A percentile compares a stretch with the other conserved stretches of the same genome.
Conservation (phyloP, 2,113 vertebrate genomes). For the Glareola pratincola region DNA sequence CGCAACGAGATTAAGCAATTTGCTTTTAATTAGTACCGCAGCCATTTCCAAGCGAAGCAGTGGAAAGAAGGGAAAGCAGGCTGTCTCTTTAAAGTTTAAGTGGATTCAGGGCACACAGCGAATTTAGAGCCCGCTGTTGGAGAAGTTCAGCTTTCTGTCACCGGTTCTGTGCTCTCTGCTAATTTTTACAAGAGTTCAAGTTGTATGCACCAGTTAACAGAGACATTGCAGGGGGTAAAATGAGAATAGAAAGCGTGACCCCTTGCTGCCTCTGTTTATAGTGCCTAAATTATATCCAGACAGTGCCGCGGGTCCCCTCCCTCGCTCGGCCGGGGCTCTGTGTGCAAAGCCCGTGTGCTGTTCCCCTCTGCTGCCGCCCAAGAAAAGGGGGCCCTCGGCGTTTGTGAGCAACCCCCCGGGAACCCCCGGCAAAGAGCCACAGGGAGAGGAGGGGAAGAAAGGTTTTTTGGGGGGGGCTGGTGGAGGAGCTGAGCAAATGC, state of each 20-base stretch:
- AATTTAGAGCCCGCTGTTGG: slow-evolving; percentile 37
- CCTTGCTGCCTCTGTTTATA: slow-evolving; percentile 29
- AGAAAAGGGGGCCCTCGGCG: neutral
- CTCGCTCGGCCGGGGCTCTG: neutral
- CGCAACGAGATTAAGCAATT: slow-evolving; percentile 62
- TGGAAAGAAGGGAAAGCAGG: neutral
- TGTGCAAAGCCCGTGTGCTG: neutral
- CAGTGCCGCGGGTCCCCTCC: neutral
- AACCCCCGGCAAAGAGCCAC: neutral
- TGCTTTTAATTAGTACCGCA: slow-evolving; percentile 71
- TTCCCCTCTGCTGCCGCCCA: neutral
- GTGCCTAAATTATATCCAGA: slow-evolving; percentile 34
- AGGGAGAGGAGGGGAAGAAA: neutral
- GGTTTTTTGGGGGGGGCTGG: neutral
- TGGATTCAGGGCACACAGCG: neutral
- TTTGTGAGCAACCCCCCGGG: neutral
- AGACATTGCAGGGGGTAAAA: neutral
- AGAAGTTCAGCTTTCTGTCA: slow-evolving; percentile 29
- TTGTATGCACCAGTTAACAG: slow-evolving; percentile 23
- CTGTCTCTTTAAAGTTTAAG: slow-evolving; percentile 54
- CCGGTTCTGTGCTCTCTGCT: neutral
- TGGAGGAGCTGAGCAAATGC: neutral
- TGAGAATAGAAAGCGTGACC: neutral
- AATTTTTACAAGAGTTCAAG: slow-evolving; percentile 35
- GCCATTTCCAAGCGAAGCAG: slow-evolving; percentile 35